Evolutionary conservation across 2,888 invertebrate genomes (phyloP).

Genomic region (Abrostola triplasia): DNA sequence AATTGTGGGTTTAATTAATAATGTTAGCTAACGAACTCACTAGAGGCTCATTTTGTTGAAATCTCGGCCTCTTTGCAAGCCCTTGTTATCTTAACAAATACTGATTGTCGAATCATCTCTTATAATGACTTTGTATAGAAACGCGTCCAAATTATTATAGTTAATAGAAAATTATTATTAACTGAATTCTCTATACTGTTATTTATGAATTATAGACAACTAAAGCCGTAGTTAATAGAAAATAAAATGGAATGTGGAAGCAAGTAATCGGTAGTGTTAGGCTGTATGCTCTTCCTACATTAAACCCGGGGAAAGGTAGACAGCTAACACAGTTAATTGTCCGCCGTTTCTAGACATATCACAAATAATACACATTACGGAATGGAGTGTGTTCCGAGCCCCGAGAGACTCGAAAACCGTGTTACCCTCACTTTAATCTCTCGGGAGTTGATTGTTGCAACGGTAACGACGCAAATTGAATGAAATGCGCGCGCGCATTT

Average conservation of each 20-base stretch:
- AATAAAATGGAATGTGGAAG: constrained; percentile 23
- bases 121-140: constrained; percentile 1
- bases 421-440: constrained; percentile 59
- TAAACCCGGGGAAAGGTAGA: constrained; percentile 25
- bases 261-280: constrained; percentile 16
- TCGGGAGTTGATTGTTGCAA: constrained; percentile 60
- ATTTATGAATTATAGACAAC: constrained; percentile 10
- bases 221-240: constrained; percentile 10
- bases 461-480: constrained; percentile 57
- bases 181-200: background rate
- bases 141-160: background rate
- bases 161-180: constrained; percentile 1
- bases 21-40: no score
- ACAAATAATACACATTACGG: constrained; percentile 29
- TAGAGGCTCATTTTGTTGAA: no score
- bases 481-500: constrained; percentile 56
- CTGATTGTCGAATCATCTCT: background rate
- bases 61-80: background rate
- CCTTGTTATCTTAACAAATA: background rate
- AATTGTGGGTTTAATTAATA: no score
- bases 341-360: constrained; percentile 21
- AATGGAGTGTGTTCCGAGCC: constrained; percentile 29
- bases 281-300: constrained; percentile 30
- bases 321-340: constrained; percentile 24
- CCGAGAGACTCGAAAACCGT: constrained; percentile 56